Percentiles rank a stretch among this genome's conserved stretches.
phyloP scores from a whole-genome alignment of 1,140 invertebrate genomes.

The Anoplolepis gracilipes region DNA sequence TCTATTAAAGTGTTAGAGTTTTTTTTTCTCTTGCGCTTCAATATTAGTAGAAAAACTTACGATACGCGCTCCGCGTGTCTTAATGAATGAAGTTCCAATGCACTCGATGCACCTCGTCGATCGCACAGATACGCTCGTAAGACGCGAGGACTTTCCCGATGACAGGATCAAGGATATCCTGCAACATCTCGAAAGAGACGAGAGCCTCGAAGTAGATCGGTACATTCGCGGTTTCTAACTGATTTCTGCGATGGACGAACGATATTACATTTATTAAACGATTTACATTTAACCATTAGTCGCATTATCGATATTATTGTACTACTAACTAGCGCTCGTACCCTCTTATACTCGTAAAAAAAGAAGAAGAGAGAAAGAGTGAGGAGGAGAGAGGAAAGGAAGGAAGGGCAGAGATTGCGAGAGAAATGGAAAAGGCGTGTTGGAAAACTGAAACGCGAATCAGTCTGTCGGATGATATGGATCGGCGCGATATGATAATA shows the following conservation, averaged over 20 bases:
- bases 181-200: slow-evolving; percentile 35
- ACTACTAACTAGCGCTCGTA: slow-evolving; percentile 69
- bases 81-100: background rate
- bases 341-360: slow-evolving; percentile 63
- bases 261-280: slow-evolving; percentile 83
- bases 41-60: background rate
- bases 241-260: slow-evolving; percentile 77
- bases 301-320: slow-evolving; percentile 79
- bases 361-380: slow-evolving; percentile 38
- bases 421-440: slow-evolving; percentile 14
- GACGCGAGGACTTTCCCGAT: slow-evolving; percentile 28
- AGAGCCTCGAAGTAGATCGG: slow-evolving; percentile 48
- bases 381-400: slow-evolving; percentile 49
- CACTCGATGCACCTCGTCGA: background rate
- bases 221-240: slow-evolving; percentile 76
- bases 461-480: slow-evolving; percentile 39
- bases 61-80: background rate
- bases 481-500: slow-evolving; percentile 33
- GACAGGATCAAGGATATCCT: slow-evolving; percentile 43
- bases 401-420: slow-evolving; percentile 36
- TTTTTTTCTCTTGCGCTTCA: too few species aligned
- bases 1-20: too few species aligned
- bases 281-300: slow-evolving; percentile 82
- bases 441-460: slow-evolving; percentile 33
- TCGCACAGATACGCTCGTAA: slow-evolving; percentile 17